Evolutionary conservation across 2,888 invertebrate species (phyloP).

Genomic region (Eucriotettix oculatus): DNA sequence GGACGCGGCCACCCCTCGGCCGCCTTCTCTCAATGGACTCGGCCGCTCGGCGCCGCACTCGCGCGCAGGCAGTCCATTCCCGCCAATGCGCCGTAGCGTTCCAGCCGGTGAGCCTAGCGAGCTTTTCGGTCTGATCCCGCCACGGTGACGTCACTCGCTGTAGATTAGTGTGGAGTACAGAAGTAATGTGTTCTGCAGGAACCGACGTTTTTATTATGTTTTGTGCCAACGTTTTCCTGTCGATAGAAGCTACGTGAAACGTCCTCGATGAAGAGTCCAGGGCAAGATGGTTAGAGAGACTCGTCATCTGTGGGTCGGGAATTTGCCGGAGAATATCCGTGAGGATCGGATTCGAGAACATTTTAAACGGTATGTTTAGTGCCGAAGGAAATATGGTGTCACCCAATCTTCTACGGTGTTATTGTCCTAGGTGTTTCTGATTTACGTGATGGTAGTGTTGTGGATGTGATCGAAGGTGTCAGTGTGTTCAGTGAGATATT

Average conservation of each 20-base stretch:
- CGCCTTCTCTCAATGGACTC: conserved; percentile 13
- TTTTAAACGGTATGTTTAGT: conserved; percentile 75
- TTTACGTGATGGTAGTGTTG: conserved; percentile 5
- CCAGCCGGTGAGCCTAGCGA: conserved; percentile 12
- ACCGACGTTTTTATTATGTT: conserved; percentile 13
- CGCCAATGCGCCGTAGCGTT: conserved; percentile 5
- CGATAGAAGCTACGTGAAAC: conserved; percentile 24
- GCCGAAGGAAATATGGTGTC: conserved; percentile 1
- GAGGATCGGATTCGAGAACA: conserved; percentile 94
- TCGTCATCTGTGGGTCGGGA: conserved; percentile 99
- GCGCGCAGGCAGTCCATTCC: neutral
- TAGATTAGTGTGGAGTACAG: conserved; percentile 29
- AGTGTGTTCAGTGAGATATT: conserved; percentile 9
- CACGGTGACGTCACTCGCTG: conserved; percentile 32
- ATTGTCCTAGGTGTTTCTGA: conserved; percentile 6
- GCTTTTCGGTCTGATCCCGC: conserved; percentile 26
- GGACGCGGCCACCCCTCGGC: neutral
- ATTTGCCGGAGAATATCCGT: conserved; percentile 98
- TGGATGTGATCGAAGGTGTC: conserved; percentile 8
- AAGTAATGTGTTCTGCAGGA: conserved; percentile 13
- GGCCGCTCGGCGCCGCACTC: conserved; percentile 16
- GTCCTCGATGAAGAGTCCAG: conserved; percentile 79
- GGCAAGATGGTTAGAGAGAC: conserved; percentile 99
- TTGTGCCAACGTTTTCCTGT: conserved; percentile 25
- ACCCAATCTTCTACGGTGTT: neutral